A percentile compares a stretch with the other conserved stretches of the same genome.
phyloP scores from a whole-genome alignment of 2,113 vertebrate genomes.

The Taurulus bubalis region DNA sequence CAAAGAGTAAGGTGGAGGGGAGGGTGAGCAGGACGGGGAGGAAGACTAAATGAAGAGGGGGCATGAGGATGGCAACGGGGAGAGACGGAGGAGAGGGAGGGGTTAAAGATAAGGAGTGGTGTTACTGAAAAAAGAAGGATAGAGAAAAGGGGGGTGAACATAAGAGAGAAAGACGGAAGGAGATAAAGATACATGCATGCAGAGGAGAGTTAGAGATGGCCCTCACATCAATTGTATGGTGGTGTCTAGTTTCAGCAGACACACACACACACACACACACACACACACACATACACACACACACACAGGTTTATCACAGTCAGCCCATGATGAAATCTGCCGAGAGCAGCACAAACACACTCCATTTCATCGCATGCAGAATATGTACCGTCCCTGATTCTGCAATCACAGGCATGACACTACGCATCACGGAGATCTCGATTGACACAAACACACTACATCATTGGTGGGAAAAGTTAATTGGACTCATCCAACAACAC shows the following conservation, averaged over 20 bases:
- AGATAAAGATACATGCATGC: slow-evolving; percentile 43
- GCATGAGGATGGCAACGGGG: not conserved
- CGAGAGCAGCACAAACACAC: slow-evolving; percentile 34
- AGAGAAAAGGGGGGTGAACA: slow-evolving; percentile 1
- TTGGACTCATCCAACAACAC: not conserved
- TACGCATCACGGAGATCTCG: not conserved
- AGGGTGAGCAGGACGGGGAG: slow-evolving; percentile 35
- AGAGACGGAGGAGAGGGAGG: not conserved
- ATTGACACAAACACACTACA: not conserved
- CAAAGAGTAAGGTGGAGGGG: slow-evolving; percentile 54
- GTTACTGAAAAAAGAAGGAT: not conserved
- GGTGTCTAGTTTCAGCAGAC: slow-evolving; percentile 54
- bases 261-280: not conserved
- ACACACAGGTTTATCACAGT: slow-evolving; percentile 35
- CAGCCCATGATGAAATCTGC: slow-evolving; percentile 53
- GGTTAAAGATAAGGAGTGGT: not conserved
- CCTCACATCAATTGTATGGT: slow-evolving; percentile 43
- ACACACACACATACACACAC: slow-evolving; percentile 12
- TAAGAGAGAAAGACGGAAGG: slow-evolving; percentile 26
- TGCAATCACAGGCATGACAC: not conserved
- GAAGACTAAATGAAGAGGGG: slow-evolving; percentile 21
- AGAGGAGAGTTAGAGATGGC: slow-evolving; percentile 35
- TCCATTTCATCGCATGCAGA: slow-evolving; percentile 16
- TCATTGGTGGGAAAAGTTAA: not conserved
- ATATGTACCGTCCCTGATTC: not conserved